These are phyloP conservation scores for Wiebesia pumilae DNA, from an alignment of 1,140 invertebrate species.

Conservation along the genomic window DNA sequence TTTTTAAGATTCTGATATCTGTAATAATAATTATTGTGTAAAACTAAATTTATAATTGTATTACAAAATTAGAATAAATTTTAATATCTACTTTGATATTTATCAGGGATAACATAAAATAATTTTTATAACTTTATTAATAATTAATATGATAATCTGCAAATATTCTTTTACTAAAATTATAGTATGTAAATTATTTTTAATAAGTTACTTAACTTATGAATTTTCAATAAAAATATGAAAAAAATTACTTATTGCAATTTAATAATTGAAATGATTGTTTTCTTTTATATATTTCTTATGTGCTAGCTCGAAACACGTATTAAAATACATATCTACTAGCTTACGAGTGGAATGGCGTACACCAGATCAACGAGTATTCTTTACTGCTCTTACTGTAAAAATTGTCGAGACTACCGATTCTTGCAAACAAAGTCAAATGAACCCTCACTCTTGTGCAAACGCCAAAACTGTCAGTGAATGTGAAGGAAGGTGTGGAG, in stretches of 20 bases:
- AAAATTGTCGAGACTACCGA: slow-evolving; percentile 66
- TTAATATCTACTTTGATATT: too few relatives aligned
- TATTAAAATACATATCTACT: background rate
- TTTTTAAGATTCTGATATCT: too few relatives aligned
- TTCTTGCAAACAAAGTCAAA: slow-evolving; percentile 60
- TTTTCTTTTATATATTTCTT: too few relatives aligned
- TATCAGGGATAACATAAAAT: too few relatives aligned
- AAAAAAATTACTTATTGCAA: background rate
- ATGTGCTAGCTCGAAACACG: background rate
- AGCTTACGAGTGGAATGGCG: slow-evolving; percentile 76
- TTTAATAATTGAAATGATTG: background rate
- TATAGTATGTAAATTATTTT: too few relatives aligned
- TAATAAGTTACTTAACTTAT: background rate
- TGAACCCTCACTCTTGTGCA: slow-evolving; percentile 72
- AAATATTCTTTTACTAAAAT: too few relatives aligned
- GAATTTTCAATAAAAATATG: background rate
- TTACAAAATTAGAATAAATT: too few relatives aligned
- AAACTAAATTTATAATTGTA: too few relatives aligned
- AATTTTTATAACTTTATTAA: too few relatives aligned
- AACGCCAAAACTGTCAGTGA: slow-evolving; percentile 71
- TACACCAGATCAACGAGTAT: slow-evolving; percentile 63
- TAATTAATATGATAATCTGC: too few relatives aligned
- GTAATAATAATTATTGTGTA: too few relatives aligned
- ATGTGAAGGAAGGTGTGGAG: slow-evolving; percentile 75
- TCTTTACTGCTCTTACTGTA: slow-evolving; percentile 71